Base-by-base conservation (phyloP, 2,888 invertebrate genomes). In the Brassicogethes aeneus region DNA sequence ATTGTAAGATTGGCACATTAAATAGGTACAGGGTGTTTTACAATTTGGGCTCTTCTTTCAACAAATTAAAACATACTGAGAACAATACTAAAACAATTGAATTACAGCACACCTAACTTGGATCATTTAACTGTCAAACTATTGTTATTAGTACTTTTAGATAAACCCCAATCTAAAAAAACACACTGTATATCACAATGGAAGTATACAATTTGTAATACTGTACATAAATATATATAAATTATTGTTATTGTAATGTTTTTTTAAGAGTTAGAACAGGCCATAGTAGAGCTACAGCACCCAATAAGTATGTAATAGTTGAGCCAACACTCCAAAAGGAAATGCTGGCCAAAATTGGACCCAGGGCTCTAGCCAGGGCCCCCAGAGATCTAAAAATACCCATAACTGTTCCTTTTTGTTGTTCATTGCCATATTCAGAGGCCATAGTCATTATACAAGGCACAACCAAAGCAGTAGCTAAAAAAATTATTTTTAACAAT, bases 301-400 rank as follows among this genome's bases (percentile, higher is more conserved):
- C 95, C 17, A 80, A 68, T 2, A 82, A 71, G 64, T 96, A 96
- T 0, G 93, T 92, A 12, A 77, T 65, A 40, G 76, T 75, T 2
- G 94, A 85, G 3, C 95, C 95, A 40, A 86, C 75, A 61, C 85
- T 82, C 96, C 96, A 96, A 70, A 92, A 96, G 16, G 85, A 87
- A 51, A 88, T 74, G 39, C 92, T 89, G 15, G 93, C 88, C 10
- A 91, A 65, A 39, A 95, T 72, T 0, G 97, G 97, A 0, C 97
- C 97, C 17, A 90, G 66, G 15, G 94, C 93, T 51, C 97, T 74
- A 1, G 96, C 95, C 33, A 99, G 70, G 1, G 96, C 91, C 12
- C 97, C 97, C 29, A 97, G 72, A 1, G 96, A 95, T 44, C 97
- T 77, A 61, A 96, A 90, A 49, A 91, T 87, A 8, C 99, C 99